A percentile compares a stretch with the other conserved stretches of the same genome.
Conservation (phyloP, 2,113 vertebrate species). For the Noturus placidus region DNA sequence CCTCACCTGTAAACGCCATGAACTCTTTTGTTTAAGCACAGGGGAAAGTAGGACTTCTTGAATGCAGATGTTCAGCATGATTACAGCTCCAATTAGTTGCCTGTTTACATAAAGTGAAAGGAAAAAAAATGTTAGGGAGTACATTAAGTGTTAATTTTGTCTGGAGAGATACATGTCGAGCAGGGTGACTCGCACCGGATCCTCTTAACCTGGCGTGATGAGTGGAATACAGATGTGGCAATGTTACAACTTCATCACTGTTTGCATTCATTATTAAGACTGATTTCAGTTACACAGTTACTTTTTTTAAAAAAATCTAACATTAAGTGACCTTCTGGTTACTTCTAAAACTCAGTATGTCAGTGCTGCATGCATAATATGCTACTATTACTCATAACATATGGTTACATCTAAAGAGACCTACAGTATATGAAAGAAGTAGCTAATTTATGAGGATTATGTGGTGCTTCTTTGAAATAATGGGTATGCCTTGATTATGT, state of each 20-base stretch:
- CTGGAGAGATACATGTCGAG: background rate
- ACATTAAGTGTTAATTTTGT: background rate
- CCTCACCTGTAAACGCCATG: slow-evolving; percentile 94
- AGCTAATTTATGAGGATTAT: slow-evolving; percentile 71
- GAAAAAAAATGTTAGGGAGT: background rate
- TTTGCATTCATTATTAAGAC: slow-evolving; percentile 17
- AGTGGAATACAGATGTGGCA: slow-evolving; percentile 22
- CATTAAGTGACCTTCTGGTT: slow-evolving; percentile 43
- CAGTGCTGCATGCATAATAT: slow-evolving; percentile 72
- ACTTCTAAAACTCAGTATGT: slow-evolving; percentile 52
- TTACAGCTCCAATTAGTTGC: slow-evolving; percentile 3
- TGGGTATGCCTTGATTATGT: slow-evolving; percentile 77
- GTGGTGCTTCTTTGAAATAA: slow-evolving; percentile 74
- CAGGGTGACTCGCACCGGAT: slow-evolving; percentile 9
- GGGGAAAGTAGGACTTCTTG: slow-evolving; percentile 28
- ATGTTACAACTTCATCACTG: background rate
- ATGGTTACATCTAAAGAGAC: slow-evolving; percentile 45
- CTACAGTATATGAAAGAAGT: slow-evolving; percentile 26
- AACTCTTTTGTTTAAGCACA: slow-evolving; percentile 91
- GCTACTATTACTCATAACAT: slow-evolving; percentile 68
- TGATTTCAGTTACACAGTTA: background rate
- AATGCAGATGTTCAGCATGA: slow-evolving; percentile 10
- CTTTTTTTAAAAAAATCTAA: slow-evolving; percentile 28
- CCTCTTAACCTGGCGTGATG: slow-evolving; percentile 25
- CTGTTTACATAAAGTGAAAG: slow-evolving; percentile 11